phyloP scores from a whole-genome alignment of 2,888 invertebrate genomes.

The Carcina quercana region DNA sequence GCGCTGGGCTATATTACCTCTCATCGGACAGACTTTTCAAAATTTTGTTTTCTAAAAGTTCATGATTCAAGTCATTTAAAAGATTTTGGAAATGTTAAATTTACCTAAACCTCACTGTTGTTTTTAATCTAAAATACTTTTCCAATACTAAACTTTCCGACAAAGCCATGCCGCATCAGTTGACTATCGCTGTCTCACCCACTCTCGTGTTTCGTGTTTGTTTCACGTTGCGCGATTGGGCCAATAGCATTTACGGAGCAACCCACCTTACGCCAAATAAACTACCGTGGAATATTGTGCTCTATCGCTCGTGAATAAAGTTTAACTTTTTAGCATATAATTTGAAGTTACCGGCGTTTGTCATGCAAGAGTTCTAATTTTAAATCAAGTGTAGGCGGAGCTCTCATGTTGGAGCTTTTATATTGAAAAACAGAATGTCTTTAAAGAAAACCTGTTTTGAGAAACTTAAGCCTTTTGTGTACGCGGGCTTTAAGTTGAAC shows the following conservation, averaged over 20 bases:
- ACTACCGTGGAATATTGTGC: constrained; percentile 64
- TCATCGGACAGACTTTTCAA: no score
- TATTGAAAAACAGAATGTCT: constrained; percentile 72
- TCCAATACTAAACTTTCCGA: no score
- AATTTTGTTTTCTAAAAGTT: no score
- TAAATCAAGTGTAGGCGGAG: constrained; percentile 75
- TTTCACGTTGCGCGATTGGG: constrained; percentile 66
- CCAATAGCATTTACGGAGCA: constrained; percentile 70
- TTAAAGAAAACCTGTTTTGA: constrained; percentile 68
- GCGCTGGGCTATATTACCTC: constrained; percentile 30
- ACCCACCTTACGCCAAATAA: constrained; percentile 69
- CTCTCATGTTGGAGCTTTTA: constrained; percentile 63
- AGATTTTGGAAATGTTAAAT: no score
- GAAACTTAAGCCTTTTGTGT: constrained; percentile 72
- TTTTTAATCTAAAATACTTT: no score
- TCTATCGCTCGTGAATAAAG: constrained; percentile 66
- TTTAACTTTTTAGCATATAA: constrained; percentile 70
- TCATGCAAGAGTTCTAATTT: constrained; percentile 74
- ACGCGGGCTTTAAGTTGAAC: constrained; percentile 58
- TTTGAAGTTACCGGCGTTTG: constrained; percentile 70
- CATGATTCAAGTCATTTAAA: no score
- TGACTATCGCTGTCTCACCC: constrained; percentile 54
- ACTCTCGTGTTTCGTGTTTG: constrained; percentile 65
- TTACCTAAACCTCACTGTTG: no score
- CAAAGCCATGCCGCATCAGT: no score